phyloP scores from a whole-genome alignment of 2,888 invertebrate species.

The Ophion ventricosus region DNA sequence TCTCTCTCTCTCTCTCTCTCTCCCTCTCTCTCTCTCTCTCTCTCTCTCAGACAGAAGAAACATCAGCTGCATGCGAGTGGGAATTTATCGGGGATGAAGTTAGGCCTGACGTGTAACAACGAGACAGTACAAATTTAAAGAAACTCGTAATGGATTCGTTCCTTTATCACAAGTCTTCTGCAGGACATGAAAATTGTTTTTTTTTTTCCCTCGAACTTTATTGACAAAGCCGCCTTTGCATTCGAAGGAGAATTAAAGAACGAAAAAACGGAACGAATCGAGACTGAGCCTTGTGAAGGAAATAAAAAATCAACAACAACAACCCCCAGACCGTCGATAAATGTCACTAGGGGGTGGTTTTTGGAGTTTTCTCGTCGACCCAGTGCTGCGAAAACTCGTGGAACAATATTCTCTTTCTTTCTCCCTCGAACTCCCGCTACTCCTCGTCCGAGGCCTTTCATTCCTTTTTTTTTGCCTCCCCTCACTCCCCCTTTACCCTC shows the following conservation, averaged over 20 bases:
- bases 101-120: conserved; percentile 17
- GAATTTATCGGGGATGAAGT: conserved; percentile 21
- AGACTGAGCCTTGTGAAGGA: background rate
- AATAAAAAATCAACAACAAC: background rate
- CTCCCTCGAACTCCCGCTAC: conserved; percentile 4
- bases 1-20: background rate
- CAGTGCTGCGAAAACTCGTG: background rate
- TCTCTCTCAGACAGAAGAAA: conserved; percentile 11
- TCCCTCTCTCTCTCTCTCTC: conserved; percentile 2
- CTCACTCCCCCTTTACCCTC: background rate
- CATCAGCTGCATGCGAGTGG: conserved; percentile 44
- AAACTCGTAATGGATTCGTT: conserved; percentile 70
- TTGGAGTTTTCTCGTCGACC: background rate
- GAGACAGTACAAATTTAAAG: background rate
- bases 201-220: background rate
- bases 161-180: conserved; percentile 68
- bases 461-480: background rate
- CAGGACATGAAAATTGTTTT: conserved; percentile 23
- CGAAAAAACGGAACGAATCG: background rate
- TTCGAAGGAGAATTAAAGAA: background rate
- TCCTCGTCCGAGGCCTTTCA: conserved; percentile 5
- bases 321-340: background rate
- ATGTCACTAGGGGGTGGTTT: background rate
- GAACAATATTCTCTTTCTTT: conserved; percentile 35
- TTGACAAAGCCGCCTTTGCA: background rate